Conservation (phyloP, 1,140 invertebrate species). For the Patella vulgata region DNA sequence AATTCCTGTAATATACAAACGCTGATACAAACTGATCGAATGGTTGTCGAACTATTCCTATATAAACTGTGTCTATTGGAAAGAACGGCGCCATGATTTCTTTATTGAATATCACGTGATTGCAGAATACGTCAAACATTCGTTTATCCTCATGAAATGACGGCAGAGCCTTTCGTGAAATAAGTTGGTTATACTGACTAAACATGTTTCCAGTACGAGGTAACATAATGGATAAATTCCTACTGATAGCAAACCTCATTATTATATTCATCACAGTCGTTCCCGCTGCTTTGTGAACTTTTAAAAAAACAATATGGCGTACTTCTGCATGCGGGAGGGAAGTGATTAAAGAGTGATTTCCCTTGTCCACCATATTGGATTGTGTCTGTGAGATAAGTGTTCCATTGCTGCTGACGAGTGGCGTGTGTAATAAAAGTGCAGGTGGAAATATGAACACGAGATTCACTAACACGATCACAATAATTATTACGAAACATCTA, state of each 20-base stretch:
- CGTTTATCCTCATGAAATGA: slow-evolving; percentile 4
- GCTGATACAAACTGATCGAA: slow-evolving; percentile 50
- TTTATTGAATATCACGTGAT: slow-evolving; percentile 48
- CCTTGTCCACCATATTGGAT: no score
- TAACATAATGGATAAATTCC: slow-evolving; percentile 43
- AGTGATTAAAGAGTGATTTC: no score
- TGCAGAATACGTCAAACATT: slow-evolving; percentile 46
- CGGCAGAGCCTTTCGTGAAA: slow-evolving; percentile 14
- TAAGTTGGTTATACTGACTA: slow-evolving; percentile 24
- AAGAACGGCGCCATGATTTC: slow-evolving; percentile 29
- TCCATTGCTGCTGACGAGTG: no score
- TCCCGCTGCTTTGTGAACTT: slow-evolving; percentile 55
- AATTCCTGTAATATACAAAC: slow-evolving; percentile 41
- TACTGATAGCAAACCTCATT: slow-evolving; percentile 38
- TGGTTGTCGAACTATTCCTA: slow-evolving; percentile 50
- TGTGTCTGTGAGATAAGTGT: no score
- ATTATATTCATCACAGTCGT: slow-evolving; percentile 50
- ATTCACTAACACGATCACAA: no score
- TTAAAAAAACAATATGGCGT: slow-evolving; percentile 46
- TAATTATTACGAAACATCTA: no score
- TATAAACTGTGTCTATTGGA: slow-evolving; percentile 41
- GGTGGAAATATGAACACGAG: no score
- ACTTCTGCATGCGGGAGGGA: slow-evolving; percentile 17
- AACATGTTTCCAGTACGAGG: slow-evolving; percentile 25
- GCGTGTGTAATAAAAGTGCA: no score